phyloP scores from a whole-genome alignment of 2,797 vertebrate genomes.

The Siniperca undulata region DNA sequence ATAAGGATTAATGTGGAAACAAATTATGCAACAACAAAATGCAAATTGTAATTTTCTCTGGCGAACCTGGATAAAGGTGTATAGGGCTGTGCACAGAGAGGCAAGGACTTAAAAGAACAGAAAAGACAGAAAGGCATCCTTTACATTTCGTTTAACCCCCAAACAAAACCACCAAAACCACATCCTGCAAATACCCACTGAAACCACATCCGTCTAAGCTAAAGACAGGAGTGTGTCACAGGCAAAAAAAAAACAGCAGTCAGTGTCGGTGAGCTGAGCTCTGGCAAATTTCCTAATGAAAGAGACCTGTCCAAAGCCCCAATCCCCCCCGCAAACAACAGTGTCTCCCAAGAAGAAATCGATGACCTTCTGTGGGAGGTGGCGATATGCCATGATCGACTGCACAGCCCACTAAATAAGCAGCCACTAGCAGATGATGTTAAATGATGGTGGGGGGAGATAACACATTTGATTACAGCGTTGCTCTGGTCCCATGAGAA shows the following conservation, averaged over 20 bases:
- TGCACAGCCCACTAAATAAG: slow-evolving; percentile 60
- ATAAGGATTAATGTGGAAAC: neutral
- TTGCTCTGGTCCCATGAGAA: slow-evolving; percentile 21
- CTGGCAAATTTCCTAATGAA: slow-evolving; percentile 58
- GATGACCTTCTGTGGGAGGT: slow-evolving; percentile 66
- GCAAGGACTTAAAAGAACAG: neutral
- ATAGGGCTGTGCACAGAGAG: neutral
- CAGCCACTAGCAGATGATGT: slow-evolving; percentile 53
- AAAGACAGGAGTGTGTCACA: slow-evolving; percentile 7
- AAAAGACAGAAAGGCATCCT: neutral
- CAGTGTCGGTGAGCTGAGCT: slow-evolving; percentile 27
- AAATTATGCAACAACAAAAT: slow-evolving; percentile 5
- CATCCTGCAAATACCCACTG: slow-evolving; percentile 49
- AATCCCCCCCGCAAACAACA: neutral
- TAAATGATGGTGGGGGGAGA: slow-evolving; percentile 45
- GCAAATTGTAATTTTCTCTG: neutral
- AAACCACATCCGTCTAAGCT: slow-evolving; percentile 44
- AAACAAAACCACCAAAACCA: slow-evolving; percentile 46
- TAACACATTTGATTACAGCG: slow-evolving; percentile 29
- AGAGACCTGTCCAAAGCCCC: slow-evolving; percentile 16
- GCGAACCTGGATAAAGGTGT: neutral
- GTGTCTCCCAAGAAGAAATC: slow-evolving; percentile 64
- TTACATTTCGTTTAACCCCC: slow-evolving; percentile 6
- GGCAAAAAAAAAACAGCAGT: neutral
- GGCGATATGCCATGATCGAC: slow-evolving; percentile 61